phyloP scores from a whole-genome alignment of 2,113 vertebrate genomes.

The Carassius auratus region DNA sequence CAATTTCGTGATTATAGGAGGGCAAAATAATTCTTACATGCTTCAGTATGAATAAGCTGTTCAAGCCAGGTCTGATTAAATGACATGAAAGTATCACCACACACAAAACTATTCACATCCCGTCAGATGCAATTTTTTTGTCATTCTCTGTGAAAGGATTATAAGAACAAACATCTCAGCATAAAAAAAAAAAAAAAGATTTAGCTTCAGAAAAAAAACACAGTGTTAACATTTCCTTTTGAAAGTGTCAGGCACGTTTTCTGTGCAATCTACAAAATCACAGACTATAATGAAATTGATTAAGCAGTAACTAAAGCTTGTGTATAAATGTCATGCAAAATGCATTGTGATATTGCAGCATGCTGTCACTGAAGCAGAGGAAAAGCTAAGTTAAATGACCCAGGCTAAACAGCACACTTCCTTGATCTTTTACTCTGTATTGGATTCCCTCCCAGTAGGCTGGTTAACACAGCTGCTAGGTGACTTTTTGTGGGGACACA shows the following conservation, averaged over 20 bases:
- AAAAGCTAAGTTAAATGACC: constrained; percentile 14
- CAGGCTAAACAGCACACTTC: background rate
- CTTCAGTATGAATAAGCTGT: background rate
- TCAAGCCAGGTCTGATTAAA: background rate
- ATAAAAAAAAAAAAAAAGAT: no score
- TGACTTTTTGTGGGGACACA: constrained; percentile 49
- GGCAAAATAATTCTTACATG: background rate
- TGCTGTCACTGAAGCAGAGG: background rate
- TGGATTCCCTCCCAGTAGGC: constrained; percentile 38
- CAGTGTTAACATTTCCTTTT: background rate
- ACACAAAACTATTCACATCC: background rate
- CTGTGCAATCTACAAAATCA: background rate
- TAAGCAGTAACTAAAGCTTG: background rate
- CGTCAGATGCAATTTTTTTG: background rate
- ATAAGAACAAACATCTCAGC: background rate
- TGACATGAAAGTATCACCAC: background rate
- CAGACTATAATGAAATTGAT: background rate
- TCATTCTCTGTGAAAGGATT: background rate
- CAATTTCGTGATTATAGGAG: constrained; percentile 8
- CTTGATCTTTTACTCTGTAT: constrained; percentile 8
- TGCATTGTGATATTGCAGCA: background rate
- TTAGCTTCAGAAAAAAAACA: no score
- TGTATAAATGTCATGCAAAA: background rate
- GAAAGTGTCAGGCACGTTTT: background rate
- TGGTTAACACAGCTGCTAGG: constrained; percentile 33